Conservation (phyloP, 1,140 invertebrate genomes). For the Drosophila parvula region DNA sequence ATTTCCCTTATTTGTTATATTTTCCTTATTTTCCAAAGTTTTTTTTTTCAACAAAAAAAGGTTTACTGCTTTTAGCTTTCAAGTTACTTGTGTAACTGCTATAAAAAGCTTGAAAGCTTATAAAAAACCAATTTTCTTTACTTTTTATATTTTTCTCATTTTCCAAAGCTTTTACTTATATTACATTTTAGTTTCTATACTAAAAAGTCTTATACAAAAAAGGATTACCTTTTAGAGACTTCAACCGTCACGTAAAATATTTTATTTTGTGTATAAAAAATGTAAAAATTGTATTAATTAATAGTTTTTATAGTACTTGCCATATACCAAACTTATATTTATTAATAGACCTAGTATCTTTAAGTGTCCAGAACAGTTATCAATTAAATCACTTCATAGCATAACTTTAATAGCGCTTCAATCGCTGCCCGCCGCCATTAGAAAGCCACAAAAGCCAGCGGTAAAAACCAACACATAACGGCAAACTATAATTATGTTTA, state of each 20-base stretch:
- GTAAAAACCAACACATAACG: conserved; percentile 64
- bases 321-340: too few species aligned
- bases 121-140: background rate
- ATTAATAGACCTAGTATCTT: background rate
- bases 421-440: conserved; percentile 44
- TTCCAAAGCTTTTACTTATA: background rate
- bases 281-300: too few species aligned
- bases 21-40: too few species aligned
- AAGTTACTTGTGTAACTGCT: background rate
- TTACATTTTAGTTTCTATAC: background rate
- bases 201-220: background rate
- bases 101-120: background rate
- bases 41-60: too few species aligned
- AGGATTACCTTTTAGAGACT: background rate
- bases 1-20: too few species aligned
- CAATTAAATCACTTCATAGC: conserved; percentile 22
- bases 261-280: too few species aligned
- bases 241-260: background rate
- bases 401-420: conserved; percentile 58
- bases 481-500: conserved; percentile 82
- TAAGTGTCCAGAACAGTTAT: background rate
- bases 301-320: too few species aligned
- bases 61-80: too few species aligned
- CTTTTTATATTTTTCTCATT: background rate
- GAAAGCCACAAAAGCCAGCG: conserved; percentile 45